These are phyloP conservation scores for Alitta virens DNA, from an alignment of 2,888 invertebrate species.

Conservation along the genomic window DNA sequence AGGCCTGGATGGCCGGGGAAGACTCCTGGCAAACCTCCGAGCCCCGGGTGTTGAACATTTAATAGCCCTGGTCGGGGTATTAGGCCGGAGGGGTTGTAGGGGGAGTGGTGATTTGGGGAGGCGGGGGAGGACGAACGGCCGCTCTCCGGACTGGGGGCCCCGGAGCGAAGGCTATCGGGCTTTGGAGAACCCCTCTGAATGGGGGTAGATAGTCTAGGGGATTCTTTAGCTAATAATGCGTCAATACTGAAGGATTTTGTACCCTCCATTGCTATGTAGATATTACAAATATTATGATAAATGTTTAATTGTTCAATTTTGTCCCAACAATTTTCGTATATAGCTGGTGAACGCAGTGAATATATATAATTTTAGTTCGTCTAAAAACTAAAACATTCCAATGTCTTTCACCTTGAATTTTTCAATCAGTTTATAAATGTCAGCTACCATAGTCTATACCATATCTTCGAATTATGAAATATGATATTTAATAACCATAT, in stretches of 20 bases:
- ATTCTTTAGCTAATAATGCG: conserved; percentile 71
- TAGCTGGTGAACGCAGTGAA: too few species aligned
- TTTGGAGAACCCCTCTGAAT: neutral
- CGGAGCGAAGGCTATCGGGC: neutral
- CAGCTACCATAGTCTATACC: too few species aligned
- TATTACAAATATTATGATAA: too few species aligned
- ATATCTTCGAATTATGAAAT: too few species aligned
- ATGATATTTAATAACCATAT: too few species aligned
- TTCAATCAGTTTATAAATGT: too few species aligned
- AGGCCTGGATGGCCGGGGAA: conserved; percentile 11
- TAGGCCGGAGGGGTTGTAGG: neutral
- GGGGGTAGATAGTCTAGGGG: neutral
- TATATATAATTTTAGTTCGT: too few species aligned
- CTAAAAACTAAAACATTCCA: too few species aligned
- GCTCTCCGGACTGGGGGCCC: neutral
- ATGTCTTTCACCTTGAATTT: too few species aligned
- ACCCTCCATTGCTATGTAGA: conserved; percentile 34
- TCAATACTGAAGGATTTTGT: conserved; percentile 85
- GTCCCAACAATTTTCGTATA: too few species aligned
- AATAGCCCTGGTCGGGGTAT: conserved; percentile 10
- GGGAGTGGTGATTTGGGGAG: neutral
- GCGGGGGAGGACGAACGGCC: neutral
- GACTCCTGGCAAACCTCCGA: neutral
- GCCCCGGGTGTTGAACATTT: conserved; percentile 29
- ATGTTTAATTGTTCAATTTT: too few species aligned